Base-by-base conservation (phyloP, 2,113 vertebrate species). In the Nicator chloris region DNA sequence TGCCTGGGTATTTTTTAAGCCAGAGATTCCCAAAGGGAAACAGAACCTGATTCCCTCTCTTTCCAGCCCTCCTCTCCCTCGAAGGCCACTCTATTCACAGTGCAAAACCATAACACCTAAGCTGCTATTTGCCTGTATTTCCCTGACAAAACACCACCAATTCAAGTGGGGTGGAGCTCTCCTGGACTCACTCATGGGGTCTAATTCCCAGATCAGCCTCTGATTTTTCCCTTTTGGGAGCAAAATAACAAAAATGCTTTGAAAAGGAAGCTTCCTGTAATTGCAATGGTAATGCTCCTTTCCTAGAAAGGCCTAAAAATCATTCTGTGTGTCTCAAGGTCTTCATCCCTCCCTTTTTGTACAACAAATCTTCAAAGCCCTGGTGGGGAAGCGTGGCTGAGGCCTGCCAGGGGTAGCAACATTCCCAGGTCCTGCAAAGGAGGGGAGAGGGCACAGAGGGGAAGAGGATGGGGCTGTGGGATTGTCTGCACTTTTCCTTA, bases 401-500 rank as follows among this genome's bases (percentile, higher is more conserved):
- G 39, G 65, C 72, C 65, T 84, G 86, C 56, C 61, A 50, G 82
- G 82, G 87, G 45, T 22, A 4, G 59, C 6, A 1, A 66, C 75
- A 75, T 88, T 94, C 84, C 82, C 14, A 3, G 56, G 49, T 86
- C 90, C 73, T 60, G 70, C 4, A 19, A 54, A 88, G 68, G 45
- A 66, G 23, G 47, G 87, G 61, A 83, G 76, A 73, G 93, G 79
- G 59, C 93, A 73, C 17, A 13, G 68, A 93, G 60, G 60, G 56
- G 73, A 81, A 90, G 42, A 63, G 73, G 82, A 63, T 4, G 16
- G 57, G 39, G 49, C 56, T 75, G 12, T 22, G 66, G 94, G 81
- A 77, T 70, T 87, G 77, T 91, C 93, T 91, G 83, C 92, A 86
- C 94, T 97, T 95, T 94, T 93, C 77, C 81, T 42, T 84, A 86